Percentiles rank a stretch among this genome's conserved stretches.
phyloP scores from a whole-genome alignment of 2,888 invertebrate species.

The Anodontia alba region DNA sequence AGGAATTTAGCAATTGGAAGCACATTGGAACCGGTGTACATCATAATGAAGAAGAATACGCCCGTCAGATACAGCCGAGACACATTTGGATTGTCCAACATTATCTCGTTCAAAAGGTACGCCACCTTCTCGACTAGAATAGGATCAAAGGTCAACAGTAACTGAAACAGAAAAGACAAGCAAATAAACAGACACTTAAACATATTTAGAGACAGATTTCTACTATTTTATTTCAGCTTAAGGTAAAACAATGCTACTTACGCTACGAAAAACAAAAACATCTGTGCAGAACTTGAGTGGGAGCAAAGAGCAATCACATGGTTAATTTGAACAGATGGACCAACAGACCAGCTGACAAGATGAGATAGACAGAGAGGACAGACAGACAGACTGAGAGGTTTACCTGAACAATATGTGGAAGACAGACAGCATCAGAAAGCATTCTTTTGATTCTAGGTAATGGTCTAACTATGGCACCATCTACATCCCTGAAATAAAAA shows the following conservation, averaged over 20 bases:
- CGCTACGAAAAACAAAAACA: no score
- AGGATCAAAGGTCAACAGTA: constrained; percentile 98
- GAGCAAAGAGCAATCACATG: no score
- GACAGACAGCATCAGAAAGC: constrained; percentile 93
- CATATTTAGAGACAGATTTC: no score
- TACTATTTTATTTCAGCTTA: no score
- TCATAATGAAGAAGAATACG: constrained; percentile 98
- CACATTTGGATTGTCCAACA: constrained; percentile 98
- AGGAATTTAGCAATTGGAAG: constrained; percentile 97
- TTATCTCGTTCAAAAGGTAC: constrained; percentile 89
- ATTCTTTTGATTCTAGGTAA: constrained; percentile 95
- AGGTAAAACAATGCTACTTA: no score
- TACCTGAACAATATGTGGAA: constrained; percentile 95
- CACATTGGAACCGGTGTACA: constrained; percentile 99
- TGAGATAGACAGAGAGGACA: neutral
- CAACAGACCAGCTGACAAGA: no score
- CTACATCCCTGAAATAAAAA: constrained; percentile 89
- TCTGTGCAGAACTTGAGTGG: no score
- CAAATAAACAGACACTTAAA: no score
- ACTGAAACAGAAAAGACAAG: no score
- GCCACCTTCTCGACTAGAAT: constrained; percentile 98
- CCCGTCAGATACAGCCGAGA: constrained; percentile 97
- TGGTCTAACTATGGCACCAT: constrained; percentile 98
- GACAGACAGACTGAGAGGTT: neutral
- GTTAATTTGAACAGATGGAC: no score